Evolutionary conservation across 2,888 invertebrate species (phyloP).

Genomic region (Hofmannophila pseudospretella): DNA sequence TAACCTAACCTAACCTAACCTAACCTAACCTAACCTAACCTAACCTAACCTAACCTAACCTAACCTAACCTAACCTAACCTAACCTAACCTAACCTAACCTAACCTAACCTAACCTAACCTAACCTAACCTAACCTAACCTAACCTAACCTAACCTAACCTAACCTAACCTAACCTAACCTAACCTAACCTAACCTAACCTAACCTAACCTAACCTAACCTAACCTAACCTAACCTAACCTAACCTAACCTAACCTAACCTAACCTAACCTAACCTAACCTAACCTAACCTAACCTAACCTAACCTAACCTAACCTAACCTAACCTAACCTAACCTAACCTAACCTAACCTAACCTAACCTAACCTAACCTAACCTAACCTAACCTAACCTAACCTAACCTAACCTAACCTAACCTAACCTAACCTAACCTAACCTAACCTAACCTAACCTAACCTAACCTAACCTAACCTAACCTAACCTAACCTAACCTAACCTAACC

Average conservation of each 20-base stretch:
- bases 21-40: constrained; percentile 11
- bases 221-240: constrained; percentile 10
- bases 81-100: constrained; percentile 15
- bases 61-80: constrained; percentile 14
- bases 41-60: constrained; percentile 13
- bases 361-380: constrained; percentile 16
- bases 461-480: constrained; percentile 9
- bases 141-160: constrained; percentile 14
- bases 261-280: constrained; percentile 10
- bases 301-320: constrained; percentile 9
- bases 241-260: constrained; percentile 10
- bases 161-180: constrained; percentile 13
- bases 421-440: constrained; percentile 9
- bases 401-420: constrained; percentile 12
- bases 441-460: constrained; percentile 12
- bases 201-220: constrained; percentile 11
- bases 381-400: constrained; percentile 16
- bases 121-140: constrained; percentile 16
- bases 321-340: constrained; percentile 10
- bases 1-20: constrained; percentile 13
- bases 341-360: constrained; percentile 13
- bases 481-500: constrained; percentile 10
- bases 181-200: constrained; percentile 10
- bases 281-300: constrained; percentile 10
- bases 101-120: constrained; percentile 13